These are phyloP conservation scores for Oophaga sylvatica DNA, from an alignment of 2,797 vertebrate species.

Conservation along the genomic window DNA sequence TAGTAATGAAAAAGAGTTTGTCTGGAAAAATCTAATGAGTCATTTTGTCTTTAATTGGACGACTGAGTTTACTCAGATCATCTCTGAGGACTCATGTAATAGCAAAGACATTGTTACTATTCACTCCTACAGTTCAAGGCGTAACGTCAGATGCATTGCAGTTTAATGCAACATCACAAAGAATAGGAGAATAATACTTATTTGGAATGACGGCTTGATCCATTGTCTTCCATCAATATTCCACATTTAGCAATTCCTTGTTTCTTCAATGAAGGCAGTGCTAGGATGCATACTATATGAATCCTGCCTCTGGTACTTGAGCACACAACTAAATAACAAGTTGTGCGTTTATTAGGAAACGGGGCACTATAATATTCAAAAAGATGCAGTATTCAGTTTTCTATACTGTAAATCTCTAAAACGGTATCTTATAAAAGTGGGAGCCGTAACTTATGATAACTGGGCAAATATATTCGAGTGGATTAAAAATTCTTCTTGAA, in stretches of 20 bases:
- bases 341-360: not conserved
- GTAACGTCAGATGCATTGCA: slow-evolving; percentile 11
- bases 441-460: not conserved
- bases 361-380: not conserved
- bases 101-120: slow-evolving; percentile 25
- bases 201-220: not conserved
- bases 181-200: not conserved
- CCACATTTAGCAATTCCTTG: not conserved
- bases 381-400: not conserved
- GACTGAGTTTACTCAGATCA: slow-evolving; percentile 31
- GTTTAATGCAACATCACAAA: not conserved
- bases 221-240: slow-evolving; percentile 21
- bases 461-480: too few relatives aligned
- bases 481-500: too few relatives aligned
- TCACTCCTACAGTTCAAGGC: slow-evolving; percentile 11
- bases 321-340: not conserved
- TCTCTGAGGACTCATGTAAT: slow-evolving; percentile 25
- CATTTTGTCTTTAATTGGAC: slow-evolving; percentile 42
- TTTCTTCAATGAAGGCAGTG: not conserved
- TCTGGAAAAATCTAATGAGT: slow-evolving; percentile 36
- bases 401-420: not conserved
- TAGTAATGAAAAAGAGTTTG: slow-evolving; percentile 29
- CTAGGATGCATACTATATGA: not conserved
- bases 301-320: not conserved
- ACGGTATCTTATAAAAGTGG: not conserved